Base-by-base conservation (phyloP, 2,113 vertebrate species). In the Ailurus styani region DNA sequence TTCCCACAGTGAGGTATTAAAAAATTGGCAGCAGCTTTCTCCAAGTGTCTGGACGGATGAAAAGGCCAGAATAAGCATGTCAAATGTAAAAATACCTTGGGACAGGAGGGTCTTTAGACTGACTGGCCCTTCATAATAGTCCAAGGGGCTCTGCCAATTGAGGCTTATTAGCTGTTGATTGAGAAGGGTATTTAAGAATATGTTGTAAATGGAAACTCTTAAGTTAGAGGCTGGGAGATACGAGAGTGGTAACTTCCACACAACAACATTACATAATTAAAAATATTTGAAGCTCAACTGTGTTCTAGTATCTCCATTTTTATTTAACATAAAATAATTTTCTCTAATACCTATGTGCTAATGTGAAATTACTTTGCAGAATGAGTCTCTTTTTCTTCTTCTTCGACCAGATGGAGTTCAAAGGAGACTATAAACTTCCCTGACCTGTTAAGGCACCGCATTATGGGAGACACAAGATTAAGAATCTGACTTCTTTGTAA, bases 111-210 rank as follows among this genome's bases (percentile, higher is more conserved):
- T 83, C 60, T 97, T 97, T 97, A 97, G 57, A 91, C 50, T 95
- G 96, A 98, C 88, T 94, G 91, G 40, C 31, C 97, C 64, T 98
- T 95, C 90, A 94, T 96, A 98, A 94, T 96, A 66, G 87, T 82
- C 91, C 83, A 87, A 57, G 87, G 87, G 89, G 47, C 37, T 15
- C 79, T 97, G 93, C 90, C 95, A 97, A 82, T 52, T 96, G 97
- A 98, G 91, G 95, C 97, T 96, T 97, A 98, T 97, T 97, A 98
- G 96, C 88, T 98, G 93, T 96, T 97, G 95, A 52, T 83, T 84
- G 87, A 97, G 90, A 90, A 91, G 91, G 79, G 86, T 94, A 42
- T 15, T 73, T 81, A 55, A 96, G 89, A 98, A 57, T 87, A 87
- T 60, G 29, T 86, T 96, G 85, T 64, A 55, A 90, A 3, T 47